Conservation (phyloP, 2,888 invertebrate species). For the Parnassius orleans region DNA sequence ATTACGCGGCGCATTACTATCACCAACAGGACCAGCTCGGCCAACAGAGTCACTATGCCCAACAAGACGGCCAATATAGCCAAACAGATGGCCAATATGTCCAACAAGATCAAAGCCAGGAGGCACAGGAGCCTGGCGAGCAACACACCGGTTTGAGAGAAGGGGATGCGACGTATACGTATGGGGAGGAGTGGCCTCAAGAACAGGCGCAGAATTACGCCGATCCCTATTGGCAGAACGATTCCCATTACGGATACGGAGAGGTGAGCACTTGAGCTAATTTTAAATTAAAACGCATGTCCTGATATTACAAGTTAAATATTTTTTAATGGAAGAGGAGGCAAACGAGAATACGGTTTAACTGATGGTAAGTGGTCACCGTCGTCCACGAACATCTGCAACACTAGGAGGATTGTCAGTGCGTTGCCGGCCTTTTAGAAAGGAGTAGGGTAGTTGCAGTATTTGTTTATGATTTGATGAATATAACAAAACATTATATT, state of each 20-base stretch:
- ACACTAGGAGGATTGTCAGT: too few relatives aligned
- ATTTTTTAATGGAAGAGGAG: too few relatives aligned
- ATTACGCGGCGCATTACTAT: slow-evolving; percentile 46
- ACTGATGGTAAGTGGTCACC: too few relatives aligned
- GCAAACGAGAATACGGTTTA: too few relatives aligned
- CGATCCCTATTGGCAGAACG: slow-evolving; percentile 55
- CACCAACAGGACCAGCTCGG: slow-evolving; percentile 27
- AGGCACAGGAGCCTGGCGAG: slow-evolving; percentile 26
- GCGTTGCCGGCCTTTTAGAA: too few relatives aligned
- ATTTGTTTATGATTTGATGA: too few relatives aligned
- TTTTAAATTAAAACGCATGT: too few relatives aligned
- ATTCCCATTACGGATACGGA: slow-evolving; percentile 44
- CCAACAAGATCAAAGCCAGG: slow-evolving; percentile 22
- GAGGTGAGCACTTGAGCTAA: slow-evolving; percentile 42
- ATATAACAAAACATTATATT: too few relatives aligned
- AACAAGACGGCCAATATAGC: neutral
- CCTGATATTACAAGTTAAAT: too few relatives aligned
- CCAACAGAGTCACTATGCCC: slow-evolving; percentile 5
- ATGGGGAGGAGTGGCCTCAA: slow-evolving; percentile 26
- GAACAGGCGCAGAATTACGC: slow-evolving; percentile 42
- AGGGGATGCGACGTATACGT: slow-evolving; percentile 38
- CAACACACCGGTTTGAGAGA: slow-evolving; percentile 36
- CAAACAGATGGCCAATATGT: slow-evolving; percentile 3
- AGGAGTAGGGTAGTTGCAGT: too few relatives aligned
- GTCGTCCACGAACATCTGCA: too few relatives aligned